Evolutionary conservation across 2,797 vertebrate genomes (phyloP), one percentile per base, ranked within the genome.

Genomic region (Tragopan temminckii): DNA sequence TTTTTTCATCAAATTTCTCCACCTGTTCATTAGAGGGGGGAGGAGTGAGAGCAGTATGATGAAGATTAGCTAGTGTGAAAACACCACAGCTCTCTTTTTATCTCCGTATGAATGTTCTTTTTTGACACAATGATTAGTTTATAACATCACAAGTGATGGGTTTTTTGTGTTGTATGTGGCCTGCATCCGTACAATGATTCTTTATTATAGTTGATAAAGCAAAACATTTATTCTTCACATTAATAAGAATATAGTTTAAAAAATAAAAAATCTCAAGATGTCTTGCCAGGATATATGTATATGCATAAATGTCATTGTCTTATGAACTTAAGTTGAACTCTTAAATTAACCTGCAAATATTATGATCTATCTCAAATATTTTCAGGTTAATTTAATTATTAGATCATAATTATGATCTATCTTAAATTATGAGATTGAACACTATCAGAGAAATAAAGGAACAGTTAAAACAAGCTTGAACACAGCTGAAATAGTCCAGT

Each of bases 261-360:
- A 15, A 59, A 31, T 55, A 31, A 42, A 53, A 78, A 35, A 1
- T 3, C 5, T 33, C 33, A 86, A 45, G 80, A 62, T 68, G 20
- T 1, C 6, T 31, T 21, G 36, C 7, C 20, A 62, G 5, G 4
- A 27, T 12, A 42, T 1, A n/a, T 40, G 2, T 50, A 19, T 35
- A 66, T 17, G 4, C 23, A 66, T 72, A 76, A 72, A 46, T 10
- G 35, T 20, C 9, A 29, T 23, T 69, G 5, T 42, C 27, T 58
- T 81, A 66, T 3, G 46, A 78, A 75, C n/a, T 43, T 43, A 19
- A 43, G 17, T 43, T 19, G 42, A 43, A 43, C 42, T 57, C 12
- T 13, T 33, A 55, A 75, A 1, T 45, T 18, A 15, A 58, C 13
- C 3, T 61, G 35, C 72, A 88, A 81, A 76, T 55, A 76, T 11